phyloP scores from a whole-genome alignment of 2,888 invertebrate species.

The Peribatodes rhomboidaria region DNA sequence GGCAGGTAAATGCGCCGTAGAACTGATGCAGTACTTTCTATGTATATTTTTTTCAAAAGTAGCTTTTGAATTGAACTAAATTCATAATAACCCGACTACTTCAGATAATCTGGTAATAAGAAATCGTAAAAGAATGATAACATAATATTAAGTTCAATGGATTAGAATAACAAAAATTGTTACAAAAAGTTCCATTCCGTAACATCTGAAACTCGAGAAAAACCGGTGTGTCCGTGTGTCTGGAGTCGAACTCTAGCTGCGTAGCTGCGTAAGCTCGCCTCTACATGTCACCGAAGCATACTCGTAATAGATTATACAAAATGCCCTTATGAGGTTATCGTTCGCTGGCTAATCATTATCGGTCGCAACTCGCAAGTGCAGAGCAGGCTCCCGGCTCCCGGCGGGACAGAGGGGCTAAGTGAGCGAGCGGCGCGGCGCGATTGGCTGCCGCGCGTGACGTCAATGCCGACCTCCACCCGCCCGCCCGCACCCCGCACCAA shows the following conservation, averaged over 20 bases:
- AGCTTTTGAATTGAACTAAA: too few species aligned
- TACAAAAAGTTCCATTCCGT: too few species aligned
- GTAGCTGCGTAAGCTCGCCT: conserved; percentile 21
- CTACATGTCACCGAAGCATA: conserved; percentile 21
- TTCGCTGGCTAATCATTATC: conserved; percentile 53
- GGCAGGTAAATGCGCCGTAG: neutral
- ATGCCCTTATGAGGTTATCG: conserved; percentile 46
- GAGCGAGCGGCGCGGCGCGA: conserved; percentile 66
- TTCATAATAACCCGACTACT: too few species aligned
- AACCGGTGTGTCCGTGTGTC: too few species aligned
- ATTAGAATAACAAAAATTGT: too few species aligned
- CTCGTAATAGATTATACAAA: conserved; percentile 21
- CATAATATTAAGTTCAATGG: too few species aligned
- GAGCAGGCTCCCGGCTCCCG: conserved; percentile 57
- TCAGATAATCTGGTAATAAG: too few species aligned
- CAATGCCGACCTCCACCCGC: conserved; percentile 82
- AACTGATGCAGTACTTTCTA: neutral
- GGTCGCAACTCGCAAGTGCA: conserved; percentile 57
- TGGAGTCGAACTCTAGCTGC: neutral
- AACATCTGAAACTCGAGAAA: neutral
- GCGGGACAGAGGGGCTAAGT: conserved; percentile 71
- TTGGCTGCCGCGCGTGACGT: conserved; percentile 81
- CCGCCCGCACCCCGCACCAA: conserved; percentile 61
- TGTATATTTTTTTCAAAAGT: neutral
- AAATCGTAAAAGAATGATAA: too few species aligned